Conservation (phyloP, 2,888 invertebrate genomes). For the Drosophila meridiana region DNA sequence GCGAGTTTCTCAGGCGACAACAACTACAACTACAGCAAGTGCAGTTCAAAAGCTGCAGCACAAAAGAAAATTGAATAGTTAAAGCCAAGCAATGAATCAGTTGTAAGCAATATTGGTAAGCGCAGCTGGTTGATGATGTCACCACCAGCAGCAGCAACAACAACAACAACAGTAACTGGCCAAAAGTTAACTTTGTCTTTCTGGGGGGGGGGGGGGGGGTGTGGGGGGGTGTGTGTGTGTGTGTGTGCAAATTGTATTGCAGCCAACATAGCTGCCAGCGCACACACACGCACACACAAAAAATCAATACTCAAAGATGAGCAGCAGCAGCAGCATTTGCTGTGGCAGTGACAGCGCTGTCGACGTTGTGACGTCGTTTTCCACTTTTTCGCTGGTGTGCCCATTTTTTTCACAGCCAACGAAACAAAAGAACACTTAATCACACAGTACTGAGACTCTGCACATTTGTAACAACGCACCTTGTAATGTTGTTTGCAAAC, state of each 20-base stretch:
- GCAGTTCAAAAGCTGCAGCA: conserved; percentile 44
- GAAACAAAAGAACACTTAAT: neutral
- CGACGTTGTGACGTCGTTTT: conserved; percentile 53
- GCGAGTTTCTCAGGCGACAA: conserved; percentile 17
- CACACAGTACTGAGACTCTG: neutral
- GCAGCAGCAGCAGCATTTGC: conserved; percentile 21
- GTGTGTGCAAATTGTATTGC: conserved; percentile 25
- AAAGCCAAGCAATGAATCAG: conserved; percentile 38
- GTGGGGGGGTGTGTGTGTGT: neutral
- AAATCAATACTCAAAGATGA: conserved; percentile 62
- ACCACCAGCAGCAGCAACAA: conserved; percentile 39
- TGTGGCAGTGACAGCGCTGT: conserved; percentile 26
- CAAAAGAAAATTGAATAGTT: neutral
- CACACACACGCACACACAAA: conserved; percentile 29
- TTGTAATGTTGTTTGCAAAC: conserved; percentile 44
- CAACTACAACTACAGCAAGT: conserved; percentile 48
- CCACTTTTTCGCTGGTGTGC: conserved; percentile 43
- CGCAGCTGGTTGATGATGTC: conserved; percentile 72
- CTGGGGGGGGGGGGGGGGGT: no score
- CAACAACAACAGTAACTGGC: conserved; percentile 45
- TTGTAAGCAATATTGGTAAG: conserved; percentile 54
- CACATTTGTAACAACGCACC: conserved; percentile 32
- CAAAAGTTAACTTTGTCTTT: conserved; percentile 39
- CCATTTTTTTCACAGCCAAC: conserved; percentile 18
- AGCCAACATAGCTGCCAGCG: conserved; percentile 19